A percentile compares a stretch with the other conserved stretches of the same genome.
phyloP scores from a whole-genome alignment of 2,797 vertebrate genomes.

The Gobio occitaniae region DNA sequence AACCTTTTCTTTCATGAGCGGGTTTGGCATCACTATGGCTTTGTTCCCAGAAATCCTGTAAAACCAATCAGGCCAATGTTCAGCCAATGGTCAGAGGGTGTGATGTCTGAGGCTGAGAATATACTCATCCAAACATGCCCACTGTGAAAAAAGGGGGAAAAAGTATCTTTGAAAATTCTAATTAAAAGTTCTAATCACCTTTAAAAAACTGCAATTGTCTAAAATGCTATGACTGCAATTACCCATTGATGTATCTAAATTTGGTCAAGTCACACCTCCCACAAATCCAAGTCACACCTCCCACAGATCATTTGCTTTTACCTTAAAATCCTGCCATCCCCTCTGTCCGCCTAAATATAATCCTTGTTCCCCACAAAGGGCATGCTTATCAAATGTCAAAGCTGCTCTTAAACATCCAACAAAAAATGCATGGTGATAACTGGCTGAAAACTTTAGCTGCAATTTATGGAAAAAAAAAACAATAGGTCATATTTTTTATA shows the following conservation, averaged over 20 bases:
- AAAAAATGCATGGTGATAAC: neutral
- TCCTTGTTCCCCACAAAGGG: constrained; percentile 2
- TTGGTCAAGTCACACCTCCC: constrained; percentile 9
- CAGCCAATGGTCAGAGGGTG: too few species aligned
- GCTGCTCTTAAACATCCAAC: neutral
- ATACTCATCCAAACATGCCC: too few species aligned
- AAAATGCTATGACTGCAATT: neutral
- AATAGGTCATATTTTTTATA: too few species aligned
- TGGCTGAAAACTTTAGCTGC: neutral
- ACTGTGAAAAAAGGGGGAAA: too few species aligned
- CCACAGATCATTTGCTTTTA: constrained; percentile 10
- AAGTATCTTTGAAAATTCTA: too few species aligned
- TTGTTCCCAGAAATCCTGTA: too few species aligned
- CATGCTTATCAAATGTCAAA: constrained; percentile 11
- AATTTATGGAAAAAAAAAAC: neutral
- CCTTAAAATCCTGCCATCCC: neutral
- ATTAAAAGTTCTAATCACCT: too few species aligned
- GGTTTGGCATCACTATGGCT: too few species aligned
- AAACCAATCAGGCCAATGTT: too few species aligned
- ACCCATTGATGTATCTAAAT: neutral
- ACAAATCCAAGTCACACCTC: constrained; percentile 1
- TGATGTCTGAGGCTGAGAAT: too few species aligned
- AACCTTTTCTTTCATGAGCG: too few species aligned
- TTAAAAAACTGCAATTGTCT: too few species aligned
- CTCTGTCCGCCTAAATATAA: constrained; percentile 3